Evolutionary conservation across 2,888 invertebrate species (phyloP), one percentile per base, ranked within the genome.

Genomic region (Camponotus fellah): DNA sequence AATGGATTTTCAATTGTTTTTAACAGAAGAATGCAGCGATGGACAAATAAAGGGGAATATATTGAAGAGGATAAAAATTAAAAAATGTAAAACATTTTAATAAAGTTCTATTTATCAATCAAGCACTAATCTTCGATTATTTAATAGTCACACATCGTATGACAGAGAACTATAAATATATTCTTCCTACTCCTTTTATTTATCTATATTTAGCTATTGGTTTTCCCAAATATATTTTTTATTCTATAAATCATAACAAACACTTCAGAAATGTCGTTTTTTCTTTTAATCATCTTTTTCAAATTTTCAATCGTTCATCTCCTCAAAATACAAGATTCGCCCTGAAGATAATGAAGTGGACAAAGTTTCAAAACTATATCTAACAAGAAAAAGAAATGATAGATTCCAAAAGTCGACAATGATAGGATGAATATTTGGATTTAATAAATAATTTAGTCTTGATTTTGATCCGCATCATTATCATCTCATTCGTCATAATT

Each of bases 401-500:
- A 26, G 14, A 21, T 21, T 79, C 43, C 34, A 34, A 68, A 32
- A n/a, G 79, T 85, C 88, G 91, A 86, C 87, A 91, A 91, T 89
- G 91, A 89, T 88, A 91, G 92, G 92, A 93, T 91, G 94, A 94
- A 92, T 95, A 95, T 94, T 94, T 95, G 95, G 94, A 94, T 93
- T 94, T 88, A 94, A 93, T 93, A 94, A 92, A 89, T 91, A 92
- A 93, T 94, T 94, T 93, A 92, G 91, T 93, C 93, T 91, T 91
- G 92, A 85, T 94, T 91, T 87, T 89, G 87, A 86, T 92, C 91
- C 88, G 82, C 89, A 87, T 88, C 88, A 37, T 37, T 8, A 37
- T 91, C 89, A 80, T 69, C 85, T 87, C 86, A 86, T 83, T 83
- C 82, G 82, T 83, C 84, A 81, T 91, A 87, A 83, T 90, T 91